Evolutionary conservation across 2,888 invertebrate species (phyloP), one percentile per base, ranked within the genome.

Genomic region (Caenorhabditis panamensis): DNA sequence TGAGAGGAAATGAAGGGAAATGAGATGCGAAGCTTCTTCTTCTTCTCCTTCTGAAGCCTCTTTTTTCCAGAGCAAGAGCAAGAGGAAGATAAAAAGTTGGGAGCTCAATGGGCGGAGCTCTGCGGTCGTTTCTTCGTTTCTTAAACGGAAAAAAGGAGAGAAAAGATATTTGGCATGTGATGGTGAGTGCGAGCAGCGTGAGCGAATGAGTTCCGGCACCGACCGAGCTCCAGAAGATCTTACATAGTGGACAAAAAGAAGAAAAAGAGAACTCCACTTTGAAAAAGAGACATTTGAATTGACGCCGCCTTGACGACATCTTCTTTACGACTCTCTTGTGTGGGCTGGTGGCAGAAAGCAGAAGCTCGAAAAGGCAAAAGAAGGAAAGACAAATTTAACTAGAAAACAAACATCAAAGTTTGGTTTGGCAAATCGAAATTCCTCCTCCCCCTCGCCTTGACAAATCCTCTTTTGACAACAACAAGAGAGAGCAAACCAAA

Each of bases 161-260:
- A 58, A 73, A 66, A 44, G 64, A 73, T 73, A 73, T 64, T 73
- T 66, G 73, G 73, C 73, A 73, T 73, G 73, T 64, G 64, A 73
- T 73, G 64, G 59, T 51, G 58, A 58, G 73, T 66, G 73, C 58
- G 73, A 58, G 66, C 51, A 59, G 73, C 47, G 64, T 47, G 66
- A 47, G 64, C 63, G 58, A 73, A 73, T 73, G 73, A 73, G 73
- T 73, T 73, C 73, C 66, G 73, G 64, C 31, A 41, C 61, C 53
- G 44, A 26, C 13, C 54, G 53, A 26, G n/a, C n/a, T 41, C 51
- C 20, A 47, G 44, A 56, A 41, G 36, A 18, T 20, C 11, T 59
- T 59, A n/a, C n/a, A 13, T 11, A 41, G 13, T 20, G 56, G 56
- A 36, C 54, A 56, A 59, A 20, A 41, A 41, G 41, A 41, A 41